Evolutionary conservation across 2,888 invertebrate species (phyloP), one percentile per base, ranked within the genome.

Genomic region (Allygus modestus): DNA sequence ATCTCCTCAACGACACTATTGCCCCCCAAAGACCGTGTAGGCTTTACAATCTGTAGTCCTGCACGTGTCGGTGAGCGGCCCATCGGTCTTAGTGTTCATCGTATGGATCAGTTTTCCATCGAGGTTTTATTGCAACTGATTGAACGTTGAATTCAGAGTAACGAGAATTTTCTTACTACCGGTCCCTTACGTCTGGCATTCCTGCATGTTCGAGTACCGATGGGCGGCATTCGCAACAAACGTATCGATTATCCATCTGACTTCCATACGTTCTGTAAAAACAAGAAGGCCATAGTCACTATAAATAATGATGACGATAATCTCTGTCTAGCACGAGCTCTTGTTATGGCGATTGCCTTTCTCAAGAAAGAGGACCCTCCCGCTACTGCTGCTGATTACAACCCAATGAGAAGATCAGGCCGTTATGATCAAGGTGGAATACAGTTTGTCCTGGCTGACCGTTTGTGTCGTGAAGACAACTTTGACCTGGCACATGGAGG

Each of bases 291-390:
- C 31, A 71, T 71, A 9, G 31, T 33, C 5, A 5, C 20, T 15
- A 71, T 71, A 2, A 31, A 7, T 2, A 61, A 61, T 23, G 2
- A 17, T 20, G 86, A 83, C 51, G 87, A 87, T 61, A 86, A 46
- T 43, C 43, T 83, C 7, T 85, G 85, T 65, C 46, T 85, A 1
- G 54, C 26, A 2, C 43, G 83, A 9, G 86, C 86, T 12, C 79
- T 87, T 12, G 86, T 86, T 0, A 84, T 86, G 0, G 85, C 86
- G 0, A 85, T 81, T 15, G 87, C 87, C 1, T 12, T 81, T 12
- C 84, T 54, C 5, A 65, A 77, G 4, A 86, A 86, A 84, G 84
- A 86, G 41, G 28, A 77, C 11, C 17, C 46, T 5, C 51, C 33
- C 20, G 51, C 20, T 12, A 23, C 26, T 5, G 31, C 20, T 26